These are phyloP conservation scores for Crotalus horridus DNA, from an alignment of 2,113 vertebrate genomes.

Conservation along the genomic window DNA sequence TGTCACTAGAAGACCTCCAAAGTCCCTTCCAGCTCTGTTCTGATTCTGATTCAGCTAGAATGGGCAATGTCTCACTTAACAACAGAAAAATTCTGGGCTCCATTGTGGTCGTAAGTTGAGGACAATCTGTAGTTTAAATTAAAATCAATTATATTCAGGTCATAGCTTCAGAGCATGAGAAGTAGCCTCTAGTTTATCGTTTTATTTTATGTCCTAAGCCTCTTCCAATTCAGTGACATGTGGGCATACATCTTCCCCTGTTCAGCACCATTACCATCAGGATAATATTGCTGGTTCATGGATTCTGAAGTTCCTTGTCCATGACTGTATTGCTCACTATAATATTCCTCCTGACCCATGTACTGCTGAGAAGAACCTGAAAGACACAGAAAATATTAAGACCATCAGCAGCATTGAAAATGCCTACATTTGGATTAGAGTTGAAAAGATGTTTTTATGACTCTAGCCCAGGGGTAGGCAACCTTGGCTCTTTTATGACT, in stretches of 20 bases:
- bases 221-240: not conserved
- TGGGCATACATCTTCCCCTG: not conserved
- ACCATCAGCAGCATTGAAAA: not conserved
- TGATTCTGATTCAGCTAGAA: too few relatives aligned
- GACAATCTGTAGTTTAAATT: too few relatives aligned
- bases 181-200: not conserved
- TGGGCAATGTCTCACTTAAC: too few relatives aligned
- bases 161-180: not conserved
- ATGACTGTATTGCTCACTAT: slow-evolving; percentile 91
- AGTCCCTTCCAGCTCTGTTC: too few relatives aligned
- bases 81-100: too few relatives aligned
- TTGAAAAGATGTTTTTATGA: not conserved
- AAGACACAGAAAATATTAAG: slow-evolving; percentile 29
- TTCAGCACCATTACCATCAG: slow-evolving; percentile 81
- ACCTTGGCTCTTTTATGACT: too few relatives aligned
- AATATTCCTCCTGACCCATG: slow-evolving; percentile 94
- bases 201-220: not conserved
- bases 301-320: slow-evolving; percentile 86
- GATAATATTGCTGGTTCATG: slow-evolving; percentile 92
- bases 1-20: too few relatives aligned
- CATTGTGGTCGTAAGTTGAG: too few relatives aligned
- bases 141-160: too few relatives aligned
- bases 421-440: not conserved
- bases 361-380: slow-evolving; percentile 91
- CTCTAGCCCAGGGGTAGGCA: too few relatives aligned